Evolutionary conservation across 2,888 invertebrate species (phyloP).

Genomic region (Sepiola atlantica): DNA sequence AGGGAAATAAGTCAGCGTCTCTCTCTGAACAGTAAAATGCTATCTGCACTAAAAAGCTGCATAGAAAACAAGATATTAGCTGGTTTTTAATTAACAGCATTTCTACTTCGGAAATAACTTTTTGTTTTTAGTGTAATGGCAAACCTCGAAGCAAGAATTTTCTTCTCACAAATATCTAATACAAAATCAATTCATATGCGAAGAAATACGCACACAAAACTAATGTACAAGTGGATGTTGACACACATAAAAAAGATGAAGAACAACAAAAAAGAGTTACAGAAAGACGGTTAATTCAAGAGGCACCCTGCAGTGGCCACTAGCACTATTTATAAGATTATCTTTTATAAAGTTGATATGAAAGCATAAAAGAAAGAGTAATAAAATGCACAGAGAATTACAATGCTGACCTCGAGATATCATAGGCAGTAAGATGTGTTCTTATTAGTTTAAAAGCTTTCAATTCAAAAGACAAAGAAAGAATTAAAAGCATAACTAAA

Average conservation of each 20-base stretch:
- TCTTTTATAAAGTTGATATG: background rate
- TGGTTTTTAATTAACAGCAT: conserved; percentile 32
- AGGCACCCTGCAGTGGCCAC: background rate
- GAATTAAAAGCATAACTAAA: background rate
- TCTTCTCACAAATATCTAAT: conserved; percentile 5
- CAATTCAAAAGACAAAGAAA: background rate
- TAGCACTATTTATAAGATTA: conserved; percentile 2
- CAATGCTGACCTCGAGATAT: conserved; percentile 18
- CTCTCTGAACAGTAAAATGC: conserved; percentile 4
- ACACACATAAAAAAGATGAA: background rate
- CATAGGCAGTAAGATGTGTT: background rate
- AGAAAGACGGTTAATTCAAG: background rate
- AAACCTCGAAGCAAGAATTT: background rate
- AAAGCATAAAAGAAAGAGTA: background rate
- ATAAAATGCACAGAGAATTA: background rate
- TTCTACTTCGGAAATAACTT: conserved; percentile 21
- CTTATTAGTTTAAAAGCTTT: background rate
- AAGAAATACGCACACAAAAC: background rate
- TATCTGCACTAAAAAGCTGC: conserved; percentile 32
- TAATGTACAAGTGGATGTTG: background rate
- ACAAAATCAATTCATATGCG: background rate
- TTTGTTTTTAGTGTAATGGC: conserved; percentile 32
- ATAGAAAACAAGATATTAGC: conserved; percentile 20
- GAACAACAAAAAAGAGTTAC: background rate
- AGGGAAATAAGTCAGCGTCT: background rate